Base-by-base conservation (phyloP, 2,113 vertebrate genomes). In the Menura novaehollandiae region DNA sequence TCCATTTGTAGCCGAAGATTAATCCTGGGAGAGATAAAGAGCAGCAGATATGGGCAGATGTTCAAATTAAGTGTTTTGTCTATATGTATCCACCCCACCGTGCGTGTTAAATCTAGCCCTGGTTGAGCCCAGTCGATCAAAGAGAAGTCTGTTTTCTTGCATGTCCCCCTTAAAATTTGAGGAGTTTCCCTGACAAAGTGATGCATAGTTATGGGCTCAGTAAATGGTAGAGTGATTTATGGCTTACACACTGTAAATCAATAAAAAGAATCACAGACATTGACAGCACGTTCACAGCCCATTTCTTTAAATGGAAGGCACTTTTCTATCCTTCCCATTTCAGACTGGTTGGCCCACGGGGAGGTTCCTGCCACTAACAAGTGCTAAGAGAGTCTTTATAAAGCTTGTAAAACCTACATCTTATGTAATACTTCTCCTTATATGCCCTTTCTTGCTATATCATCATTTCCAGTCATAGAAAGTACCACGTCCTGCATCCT, bases 301-400 rank as follows among this genome's bases (percentile, higher is more conserved):
- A 96, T 97, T 97, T 96, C 96, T 97, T 96, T 96, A 97, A 95
- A 93, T 90, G 90, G 92, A 93, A 97, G 79, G 52, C 76, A 84
- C 90, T 96, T 93, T 72, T 78, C 85, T 93, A 1, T 83, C 90
- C 60, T 94, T 88, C 82, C 93, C 72, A 43, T 83, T 96, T 86
- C 90, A 89, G 90, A 49, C 43, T 0, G 6, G 47, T 84, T 80
- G 73, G 85, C 12, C 1, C 83, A 26, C 1, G 2, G 85, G 95
- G 93, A 93, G 56, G 79, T 88, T 96, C 58, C 90, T 74, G 83
- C 85, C 73, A 84, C 83, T 81, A 75, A 60, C 47, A 74, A 94
- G 80, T 78, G 90, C 55, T 95, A 59, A 84, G 39, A 93, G 85
- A 89, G 72, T 86, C 82, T 81, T 88, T 93, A 71, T 81, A 92